A percentile compares a stretch with the other conserved stretches of the same genome.
Evolutionary conservation across 2,113 vertebrate species (phyloP).

Genomic region (Crotophaga sulcirostris): DNA sequence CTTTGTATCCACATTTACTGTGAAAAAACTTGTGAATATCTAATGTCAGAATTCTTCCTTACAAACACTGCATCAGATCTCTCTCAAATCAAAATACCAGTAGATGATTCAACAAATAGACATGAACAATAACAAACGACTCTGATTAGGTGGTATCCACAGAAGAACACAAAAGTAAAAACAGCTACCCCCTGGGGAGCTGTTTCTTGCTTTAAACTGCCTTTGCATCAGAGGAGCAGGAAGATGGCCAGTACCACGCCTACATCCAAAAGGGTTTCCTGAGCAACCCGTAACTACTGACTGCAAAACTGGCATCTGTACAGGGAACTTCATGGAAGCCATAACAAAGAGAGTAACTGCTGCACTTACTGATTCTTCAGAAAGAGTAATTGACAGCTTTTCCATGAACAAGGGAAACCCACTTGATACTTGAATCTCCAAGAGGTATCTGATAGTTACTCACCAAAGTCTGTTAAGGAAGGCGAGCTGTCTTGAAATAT

Average conservation of each 20-base stretch:
- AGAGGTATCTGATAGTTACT: background rate
- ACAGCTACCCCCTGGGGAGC: background rate
- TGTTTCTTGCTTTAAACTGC: background rate
- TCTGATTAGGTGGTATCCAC: background rate
- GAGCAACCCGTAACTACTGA: background rate
- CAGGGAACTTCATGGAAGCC: background rate
- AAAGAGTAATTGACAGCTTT: background rate
- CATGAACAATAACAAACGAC: background rate
- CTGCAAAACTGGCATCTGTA: background rate
- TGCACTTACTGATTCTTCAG: background rate
- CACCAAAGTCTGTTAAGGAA: background rate
- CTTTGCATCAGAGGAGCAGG: background rate
- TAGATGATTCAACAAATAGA: background rate
- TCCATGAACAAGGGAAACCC: background rate
- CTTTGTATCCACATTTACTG: background rate
- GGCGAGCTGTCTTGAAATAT: background rate
- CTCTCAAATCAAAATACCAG: background rate
- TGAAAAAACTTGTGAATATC: background rate
- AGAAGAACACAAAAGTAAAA: background rate
- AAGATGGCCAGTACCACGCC: background rate
- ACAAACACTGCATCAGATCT: background rate
- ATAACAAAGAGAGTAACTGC: background rate
- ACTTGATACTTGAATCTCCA: background rate
- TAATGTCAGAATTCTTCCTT: background rate
- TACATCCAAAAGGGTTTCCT: background rate